These are phyloP conservation scores for Neuroscelio doddi DNA, from an alignment of 2,888 invertebrate genomes.

Conservation along the genomic window DNA sequence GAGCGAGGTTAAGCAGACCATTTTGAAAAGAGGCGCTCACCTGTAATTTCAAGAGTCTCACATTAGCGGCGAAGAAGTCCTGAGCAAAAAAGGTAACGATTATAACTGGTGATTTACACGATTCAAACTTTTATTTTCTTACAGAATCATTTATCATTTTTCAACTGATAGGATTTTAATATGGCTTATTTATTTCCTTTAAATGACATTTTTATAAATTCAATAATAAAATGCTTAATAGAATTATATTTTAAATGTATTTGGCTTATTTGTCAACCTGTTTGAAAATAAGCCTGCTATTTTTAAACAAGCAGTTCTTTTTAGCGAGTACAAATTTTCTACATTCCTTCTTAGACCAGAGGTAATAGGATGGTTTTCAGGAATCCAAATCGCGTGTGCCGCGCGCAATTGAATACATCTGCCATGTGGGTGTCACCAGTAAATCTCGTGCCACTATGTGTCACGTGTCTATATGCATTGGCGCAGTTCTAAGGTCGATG, in stretches of 20 bases:
- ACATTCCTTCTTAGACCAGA: not conserved
- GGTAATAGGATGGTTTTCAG: conserved; percentile 32
- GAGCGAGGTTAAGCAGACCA: conserved; percentile 11
- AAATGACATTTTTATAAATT: not conserved
- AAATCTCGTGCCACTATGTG: conserved; percentile 47
- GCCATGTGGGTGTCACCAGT: conserved; percentile 55
- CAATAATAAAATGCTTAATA: no score
- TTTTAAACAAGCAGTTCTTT: not conserved
- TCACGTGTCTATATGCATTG: no score
- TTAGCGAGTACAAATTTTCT: conserved; percentile 12
- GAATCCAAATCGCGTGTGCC: conserved; percentile 46
- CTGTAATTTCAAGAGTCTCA: conserved; percentile 17
- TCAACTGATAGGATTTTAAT: conserved; percentile 12
- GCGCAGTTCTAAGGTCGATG: no score
- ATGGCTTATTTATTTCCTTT: conserved; percentile 4
- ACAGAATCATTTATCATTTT: conserved; percentile 12
- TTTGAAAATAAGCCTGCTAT: no score
- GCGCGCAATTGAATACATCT: conserved; percentile 57
- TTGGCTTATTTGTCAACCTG: no score
- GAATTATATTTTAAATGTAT: no score
- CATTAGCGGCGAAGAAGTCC: conserved; percentile 11
- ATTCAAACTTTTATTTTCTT: conserved; percentile 15
- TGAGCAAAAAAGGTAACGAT: conserved; percentile 7
- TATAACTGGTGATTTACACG: conserved; percentile 18
- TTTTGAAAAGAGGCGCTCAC: conserved; percentile 4